Conservation (phyloP, 2,888 invertebrate species). For the Luperina nickerlii region DNA sequence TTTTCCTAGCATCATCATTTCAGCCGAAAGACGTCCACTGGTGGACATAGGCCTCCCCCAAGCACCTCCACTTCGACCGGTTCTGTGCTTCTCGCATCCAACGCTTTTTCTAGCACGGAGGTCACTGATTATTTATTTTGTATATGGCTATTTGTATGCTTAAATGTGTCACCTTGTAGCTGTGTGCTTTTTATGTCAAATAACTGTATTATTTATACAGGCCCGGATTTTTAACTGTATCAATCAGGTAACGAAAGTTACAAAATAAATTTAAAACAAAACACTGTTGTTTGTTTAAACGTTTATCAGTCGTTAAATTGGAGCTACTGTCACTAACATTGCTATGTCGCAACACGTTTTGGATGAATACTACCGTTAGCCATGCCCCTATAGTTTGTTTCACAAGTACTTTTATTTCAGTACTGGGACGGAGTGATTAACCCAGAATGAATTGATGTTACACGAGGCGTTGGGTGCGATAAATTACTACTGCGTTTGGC, state of each 20-base stretch:
- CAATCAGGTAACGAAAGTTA: constrained; percentile 1
- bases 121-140: too few species aligned
- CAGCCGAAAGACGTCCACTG: too few species aligned
- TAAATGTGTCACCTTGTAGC: too few species aligned
- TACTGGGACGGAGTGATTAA: constrained; percentile 41
- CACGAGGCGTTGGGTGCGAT: constrained; percentile 10
- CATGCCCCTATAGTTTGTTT: constrained; percentile 36
- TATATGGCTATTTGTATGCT: too few species aligned
- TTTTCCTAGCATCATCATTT: too few species aligned
- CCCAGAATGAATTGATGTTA: constrained; percentile 39
- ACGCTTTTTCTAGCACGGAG: too few species aligned
- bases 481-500: not conserved
- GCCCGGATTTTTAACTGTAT: not conserved
- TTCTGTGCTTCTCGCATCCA: too few species aligned
- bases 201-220: too few species aligned
- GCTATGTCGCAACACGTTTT: constrained; percentile 28
- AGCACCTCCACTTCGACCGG: too few species aligned
- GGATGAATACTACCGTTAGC: not conserved
- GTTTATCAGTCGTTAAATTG: constrained; percentile 21
- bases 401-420: constrained; percentile 31
- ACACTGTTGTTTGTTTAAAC: constrained; percentile 3
- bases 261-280: constrained; percentile 1
- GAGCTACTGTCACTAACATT: constrained; percentile 15
- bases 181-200: too few species aligned
- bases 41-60: too few species aligned